A percentile compares a stretch with the other conserved stretches of the same genome.
Evolutionary conservation across 53 echinoderm and acorn worm genomes (phyloP).

Genomic region (Stichopus horrens): DNA sequence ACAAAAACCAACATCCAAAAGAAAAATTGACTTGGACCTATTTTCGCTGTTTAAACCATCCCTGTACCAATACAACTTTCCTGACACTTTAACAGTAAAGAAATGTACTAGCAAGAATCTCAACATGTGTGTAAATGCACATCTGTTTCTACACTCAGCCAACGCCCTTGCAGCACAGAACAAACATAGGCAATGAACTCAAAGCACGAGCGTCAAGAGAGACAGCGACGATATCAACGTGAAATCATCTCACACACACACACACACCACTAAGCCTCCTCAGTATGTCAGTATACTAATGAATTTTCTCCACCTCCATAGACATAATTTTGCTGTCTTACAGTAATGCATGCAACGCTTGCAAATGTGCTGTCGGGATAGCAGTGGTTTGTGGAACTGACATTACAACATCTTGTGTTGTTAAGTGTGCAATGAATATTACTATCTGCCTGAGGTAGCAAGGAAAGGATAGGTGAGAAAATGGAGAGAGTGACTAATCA

Average conservation of each 20-base stretch:
- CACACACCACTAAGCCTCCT: neutral
- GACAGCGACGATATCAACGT: neutral
- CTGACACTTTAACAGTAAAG: neutral
- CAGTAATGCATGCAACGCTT: neutral
- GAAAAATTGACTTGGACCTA: slow-evolving; percentile 10
- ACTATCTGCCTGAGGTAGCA: slow-evolving; percentile 19
- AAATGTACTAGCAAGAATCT: neutral
- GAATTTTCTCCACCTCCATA: slow-evolving; percentile 36
- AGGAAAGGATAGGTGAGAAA: neutral
- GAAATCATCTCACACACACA: neutral
- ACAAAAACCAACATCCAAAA: neutral
- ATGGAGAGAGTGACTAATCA: neutral
- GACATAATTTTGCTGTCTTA: slow-evolving; percentile 21
- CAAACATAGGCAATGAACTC: neutral
- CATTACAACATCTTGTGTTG: neutral
- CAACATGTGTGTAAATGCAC: neutral
- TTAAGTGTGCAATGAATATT: slow-evolving; percentile 33
- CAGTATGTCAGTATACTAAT: slow-evolving; percentile 28
- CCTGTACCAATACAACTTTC: neutral
- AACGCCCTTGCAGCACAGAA: slow-evolving; percentile 35
- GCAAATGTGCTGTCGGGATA: neutral
- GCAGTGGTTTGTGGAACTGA: slow-evolving; percentile 4
- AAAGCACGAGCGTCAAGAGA: neutral
- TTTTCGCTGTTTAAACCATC: neutral
- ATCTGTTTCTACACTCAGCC: slow-evolving; percentile 30